phyloP scores from a whole-genome alignment of 1,140 invertebrate genomes.

The Acyrthosiphon pisum region DNA sequence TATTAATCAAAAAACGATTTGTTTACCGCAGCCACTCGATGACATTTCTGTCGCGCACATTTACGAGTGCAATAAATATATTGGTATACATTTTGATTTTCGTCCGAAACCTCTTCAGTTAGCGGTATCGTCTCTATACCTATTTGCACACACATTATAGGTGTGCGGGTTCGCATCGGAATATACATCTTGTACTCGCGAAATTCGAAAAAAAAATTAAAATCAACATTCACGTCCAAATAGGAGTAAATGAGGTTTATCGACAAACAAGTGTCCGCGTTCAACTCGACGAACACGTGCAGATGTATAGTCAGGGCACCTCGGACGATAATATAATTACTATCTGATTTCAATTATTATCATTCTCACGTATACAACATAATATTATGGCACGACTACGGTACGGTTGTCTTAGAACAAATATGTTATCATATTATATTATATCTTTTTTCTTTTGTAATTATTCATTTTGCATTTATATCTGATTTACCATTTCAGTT shows the following conservation, averaged over 20 bases:
- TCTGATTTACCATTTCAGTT: not conserved
- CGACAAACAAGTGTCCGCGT: not conserved
- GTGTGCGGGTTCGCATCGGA: not conserved
- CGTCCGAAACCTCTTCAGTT: not conserved
- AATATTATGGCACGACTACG: no score
- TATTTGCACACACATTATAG: not conserved
- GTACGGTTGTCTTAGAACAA: not conserved
- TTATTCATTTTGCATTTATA: not conserved
- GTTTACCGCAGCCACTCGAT: not conserved
- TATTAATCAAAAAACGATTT: constrained; percentile 43
- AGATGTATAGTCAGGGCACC: not conserved
- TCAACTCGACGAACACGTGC: not conserved
- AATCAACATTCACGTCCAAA: not conserved
- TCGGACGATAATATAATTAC: not conserved
- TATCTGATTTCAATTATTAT: not conserved
- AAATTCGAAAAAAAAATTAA: not conserved
- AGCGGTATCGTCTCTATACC: not conserved
- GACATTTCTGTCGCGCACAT: constrained; percentile 31
- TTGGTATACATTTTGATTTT: not conserved
- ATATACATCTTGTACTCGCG: not conserved
- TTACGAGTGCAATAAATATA: not conserved
- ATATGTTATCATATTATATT: not conserved
- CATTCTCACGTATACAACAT: no score
- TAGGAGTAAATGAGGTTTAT: not conserved
- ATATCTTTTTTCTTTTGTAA: not conserved